Evolutionary conservation across 1,140 invertebrate species (phyloP).

Genomic region (Gryon sp.): DNA sequence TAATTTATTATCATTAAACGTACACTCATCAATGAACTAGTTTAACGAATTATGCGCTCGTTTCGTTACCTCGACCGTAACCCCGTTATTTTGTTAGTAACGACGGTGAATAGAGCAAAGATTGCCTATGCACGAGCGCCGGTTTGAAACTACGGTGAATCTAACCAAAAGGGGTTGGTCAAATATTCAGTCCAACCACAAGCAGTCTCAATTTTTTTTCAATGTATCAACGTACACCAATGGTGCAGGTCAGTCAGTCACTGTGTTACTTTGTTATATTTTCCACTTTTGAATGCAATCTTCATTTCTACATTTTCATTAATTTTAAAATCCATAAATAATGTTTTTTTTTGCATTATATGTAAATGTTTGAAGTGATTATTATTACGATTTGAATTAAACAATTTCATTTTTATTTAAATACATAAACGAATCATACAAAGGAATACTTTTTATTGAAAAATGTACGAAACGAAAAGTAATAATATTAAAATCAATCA

Average conservation of each 20-base stretch:
- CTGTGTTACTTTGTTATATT: no score
- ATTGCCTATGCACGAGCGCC: slow-evolving; percentile 38
- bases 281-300: no score
- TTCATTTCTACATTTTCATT: no score
- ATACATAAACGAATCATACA: no score
- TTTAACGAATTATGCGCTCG: neutral
- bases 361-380: no score
- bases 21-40: slow-evolving; percentile 2
- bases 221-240: slow-evolving; percentile 71
- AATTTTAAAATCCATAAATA: no score
- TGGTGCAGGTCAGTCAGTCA: slow-evolving; percentile 76
- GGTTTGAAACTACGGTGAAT: slow-evolving; percentile 64
- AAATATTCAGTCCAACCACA: slow-evolving; percentile 52
- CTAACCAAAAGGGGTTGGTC: slow-evolving; percentile 65
- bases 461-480: no score
- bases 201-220: slow-evolving; percentile 57
- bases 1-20: slow-evolving; percentile 6
- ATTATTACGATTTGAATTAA: no score
- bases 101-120: neutral
- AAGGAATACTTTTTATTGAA: no score
- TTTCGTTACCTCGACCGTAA: neutral
- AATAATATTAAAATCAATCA: no score
- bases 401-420: no score
- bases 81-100: neutral
- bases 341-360: no score